Conservation (phyloP, 2,113 vertebrate genomes). For the Apeltes quadracus region DNA sequence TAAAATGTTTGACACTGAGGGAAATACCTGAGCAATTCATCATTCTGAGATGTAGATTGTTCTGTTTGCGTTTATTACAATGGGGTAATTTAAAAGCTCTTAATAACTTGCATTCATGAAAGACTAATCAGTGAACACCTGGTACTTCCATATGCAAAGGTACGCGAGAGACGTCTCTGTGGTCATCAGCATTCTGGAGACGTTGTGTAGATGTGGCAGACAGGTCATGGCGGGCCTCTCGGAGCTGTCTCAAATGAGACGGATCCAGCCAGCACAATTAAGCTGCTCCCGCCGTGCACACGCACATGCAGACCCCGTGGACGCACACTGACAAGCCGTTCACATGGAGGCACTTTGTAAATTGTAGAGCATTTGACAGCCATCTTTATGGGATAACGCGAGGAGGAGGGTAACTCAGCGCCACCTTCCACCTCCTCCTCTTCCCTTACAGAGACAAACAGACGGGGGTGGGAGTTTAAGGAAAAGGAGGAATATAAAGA, state of each 20-base stretch:
- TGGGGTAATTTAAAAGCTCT: not conserved
- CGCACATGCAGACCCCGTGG: not conserved
- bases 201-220: conserved; percentile 5
- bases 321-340: not conserved
- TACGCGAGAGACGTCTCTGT: no score
- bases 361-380: no score
- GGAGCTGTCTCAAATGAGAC: conserved; percentile 4
- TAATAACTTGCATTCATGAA: not conserved
- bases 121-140: conserved; percentile 5
- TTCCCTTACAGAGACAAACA: conserved; percentile 28
- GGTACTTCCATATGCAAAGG: not conserved
- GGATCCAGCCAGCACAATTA: conserved; percentile 5
- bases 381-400: conserved; percentile 69
- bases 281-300: not conserved
- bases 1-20: not conserved
- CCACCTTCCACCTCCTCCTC: conserved; percentile 21
- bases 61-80: not conserved
- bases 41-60: not conserved
- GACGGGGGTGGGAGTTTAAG: conserved; percentile 35
- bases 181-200: conserved; percentile 6
- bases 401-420: conserved; percentile 37
- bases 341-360: conserved; percentile 20
- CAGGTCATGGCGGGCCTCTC: conserved; percentile 4
- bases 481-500: not conserved
- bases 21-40: not conserved